Percentiles rank a stretch among this genome's conserved stretches.
phyloP scores from a whole-genome alignment of 2,797 vertebrate genomes.

The Myoxocephalus aenaeus region DNA sequence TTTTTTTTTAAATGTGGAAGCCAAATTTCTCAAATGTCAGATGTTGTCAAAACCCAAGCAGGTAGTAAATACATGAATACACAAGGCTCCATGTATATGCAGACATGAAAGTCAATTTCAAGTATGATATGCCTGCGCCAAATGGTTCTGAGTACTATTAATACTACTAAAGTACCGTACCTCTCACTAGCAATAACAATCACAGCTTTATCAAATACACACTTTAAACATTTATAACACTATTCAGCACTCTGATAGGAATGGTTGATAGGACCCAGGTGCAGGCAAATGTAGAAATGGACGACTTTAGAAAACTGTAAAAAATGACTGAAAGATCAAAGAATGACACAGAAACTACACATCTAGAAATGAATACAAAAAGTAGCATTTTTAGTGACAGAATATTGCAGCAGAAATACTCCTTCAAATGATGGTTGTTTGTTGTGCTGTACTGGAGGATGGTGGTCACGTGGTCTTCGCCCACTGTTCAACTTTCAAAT shows the following conservation, averaged over 20 bases:
- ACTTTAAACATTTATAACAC: neutral
- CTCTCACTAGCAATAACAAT: neutral
- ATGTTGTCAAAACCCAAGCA: neutral
- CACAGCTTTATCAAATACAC: neutral
- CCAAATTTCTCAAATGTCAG: neutral
- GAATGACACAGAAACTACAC: constrained; percentile 6
- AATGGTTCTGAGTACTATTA: neutral
- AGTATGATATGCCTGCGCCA: neutral
- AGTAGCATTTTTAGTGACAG: neutral
- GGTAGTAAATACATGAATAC: neutral
- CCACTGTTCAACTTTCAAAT: neutral
- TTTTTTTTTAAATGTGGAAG: neutral
- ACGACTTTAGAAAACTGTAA: neutral
- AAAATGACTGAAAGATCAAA: constrained; percentile 2
- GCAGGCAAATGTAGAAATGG: neutral
- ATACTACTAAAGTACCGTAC: neutral
- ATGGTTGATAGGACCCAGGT: neutral
- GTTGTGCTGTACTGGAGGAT: constrained; percentile 6
- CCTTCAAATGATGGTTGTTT: constrained; percentile 6
- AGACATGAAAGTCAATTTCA: neutral
- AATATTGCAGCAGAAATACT: constrained; percentile 5
- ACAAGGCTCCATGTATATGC: neutral
- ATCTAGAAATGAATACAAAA: neutral
- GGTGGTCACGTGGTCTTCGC: neutral
- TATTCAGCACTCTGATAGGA: neutral